Conservation (phyloP, 2,797 vertebrate species). For the Pseudotriccus pelzelni region DNA sequence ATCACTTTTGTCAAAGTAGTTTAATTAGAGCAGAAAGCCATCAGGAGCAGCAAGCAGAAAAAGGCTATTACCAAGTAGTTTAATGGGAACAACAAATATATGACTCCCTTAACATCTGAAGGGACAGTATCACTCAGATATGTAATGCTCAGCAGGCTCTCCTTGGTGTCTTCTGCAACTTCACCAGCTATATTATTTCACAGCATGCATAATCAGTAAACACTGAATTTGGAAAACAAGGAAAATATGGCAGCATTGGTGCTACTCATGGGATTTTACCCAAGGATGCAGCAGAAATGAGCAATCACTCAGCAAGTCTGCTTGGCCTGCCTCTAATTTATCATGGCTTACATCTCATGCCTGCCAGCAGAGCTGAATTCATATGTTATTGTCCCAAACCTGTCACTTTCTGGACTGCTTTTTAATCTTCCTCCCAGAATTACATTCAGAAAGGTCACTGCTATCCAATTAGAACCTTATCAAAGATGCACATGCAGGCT, state of each 20-base stretch:
- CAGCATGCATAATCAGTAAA: slow-evolving; percentile 22
- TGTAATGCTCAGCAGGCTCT: background rate
- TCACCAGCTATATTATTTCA: background rate
- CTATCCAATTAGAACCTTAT: slow-evolving; percentile 95
- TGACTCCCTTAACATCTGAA: background rate
- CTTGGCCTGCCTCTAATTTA: slow-evolving; percentile 79
- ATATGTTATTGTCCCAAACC: slow-evolving; percentile 83
- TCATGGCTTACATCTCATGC: slow-evolving; percentile 82
- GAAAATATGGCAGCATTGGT: background rate
- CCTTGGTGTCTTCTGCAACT: background rate
- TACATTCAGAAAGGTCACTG: slow-evolving; percentile 89
- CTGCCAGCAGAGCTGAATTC: slow-evolving; percentile 77
- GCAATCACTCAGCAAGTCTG: slow-evolving; percentile 72
- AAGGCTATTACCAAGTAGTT: background rate
- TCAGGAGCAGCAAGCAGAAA: background rate
- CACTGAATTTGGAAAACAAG: background rate
- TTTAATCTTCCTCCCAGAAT: slow-evolving; percentile 85
- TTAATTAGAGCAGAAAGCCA: background rate
- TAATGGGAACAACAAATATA: background rate
- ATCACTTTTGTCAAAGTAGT: background rate
- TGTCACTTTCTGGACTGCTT: slow-evolving; percentile 82
- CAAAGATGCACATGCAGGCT: slow-evolving; percentile 85
- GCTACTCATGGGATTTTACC: slow-evolving; percentile 66
- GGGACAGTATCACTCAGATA: background rate
- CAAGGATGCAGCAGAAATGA: slow-evolving; percentile 71